Evolutionary conservation across 1,140 invertebrate genomes (phyloP), one percentile per base, ranked within the genome.

Genomic region (Aleiodes sp.): DNA sequence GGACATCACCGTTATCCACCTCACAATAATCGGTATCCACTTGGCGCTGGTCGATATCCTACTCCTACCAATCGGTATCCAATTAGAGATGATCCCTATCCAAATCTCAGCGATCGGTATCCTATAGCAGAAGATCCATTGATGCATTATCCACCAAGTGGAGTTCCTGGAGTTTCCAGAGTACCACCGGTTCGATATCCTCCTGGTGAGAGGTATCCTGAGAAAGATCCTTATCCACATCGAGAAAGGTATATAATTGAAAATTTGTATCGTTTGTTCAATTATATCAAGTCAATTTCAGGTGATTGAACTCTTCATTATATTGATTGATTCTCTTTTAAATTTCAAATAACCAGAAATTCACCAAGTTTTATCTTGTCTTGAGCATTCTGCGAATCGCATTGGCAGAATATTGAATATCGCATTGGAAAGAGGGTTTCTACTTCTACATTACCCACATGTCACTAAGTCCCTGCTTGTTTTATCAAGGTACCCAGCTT

Each of bases 141-240:
- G 19, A 79, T 80, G 61, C 74, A 84, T 3, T 85, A 81, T 74
- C 83, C 79, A 2, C 14, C 41, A 46, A 12, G 26, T 59, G 46
- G 8, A 1, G 19, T 2, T 8, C 1, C 35, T 16, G 70, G 70
- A 8, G 65, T 21, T 12, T 66, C 28, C 26, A 29, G 68, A 31
- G 75, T 67, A 72, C 75, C 67, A 67, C 37, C 66, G 6, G 87
- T 87, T 56, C 80, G 88, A 16, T 88, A 86, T 78, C 88, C 88
- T 0, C 52, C 46, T 41, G 64, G 65, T 39, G 80, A 80, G 57
- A 57, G 79, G 39, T 80, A 76, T 70, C 74, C 77, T 14, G 77
- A 78, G 21, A 84, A 73, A 65, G 80, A 84, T 61, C 14, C 66
- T 62, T 85, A 80, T 71, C 76, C 78, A 0, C 78, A 74, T 60